Percentiles rank a stretch among this genome's conserved stretches.
Evolutionary conservation across 1,140 invertebrate species (phyloP).

Genomic region (Drosophila guanche): DNA sequence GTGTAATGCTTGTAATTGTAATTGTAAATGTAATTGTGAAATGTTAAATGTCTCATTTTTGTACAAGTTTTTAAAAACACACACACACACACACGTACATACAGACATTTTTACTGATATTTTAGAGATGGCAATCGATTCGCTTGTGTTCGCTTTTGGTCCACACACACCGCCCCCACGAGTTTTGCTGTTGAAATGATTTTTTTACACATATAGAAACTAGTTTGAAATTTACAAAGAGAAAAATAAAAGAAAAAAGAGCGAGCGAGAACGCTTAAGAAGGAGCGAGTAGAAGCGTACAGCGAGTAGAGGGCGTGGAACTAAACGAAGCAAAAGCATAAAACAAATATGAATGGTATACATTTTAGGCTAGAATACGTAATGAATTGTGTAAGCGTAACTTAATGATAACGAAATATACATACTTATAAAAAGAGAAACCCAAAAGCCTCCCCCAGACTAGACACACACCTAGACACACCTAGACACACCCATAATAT

Average conservation of each 20-base stretch:
- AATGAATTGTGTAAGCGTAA: slow-evolving; percentile 78
- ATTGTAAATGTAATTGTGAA: slow-evolving; percentile 66
- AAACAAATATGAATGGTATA: slow-evolving; percentile 62
- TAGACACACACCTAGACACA: slow-evolving; percentile 11
- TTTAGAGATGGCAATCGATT: slow-evolving; percentile 48
- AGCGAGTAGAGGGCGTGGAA: too few relatives aligned
- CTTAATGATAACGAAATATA: slow-evolving; percentile 79
- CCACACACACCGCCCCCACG: slow-evolving; percentile 59
- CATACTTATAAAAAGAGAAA: slow-evolving; percentile 47
- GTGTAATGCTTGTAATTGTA: slow-evolving; percentile 78
- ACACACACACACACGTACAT: slow-evolving; percentile 28
- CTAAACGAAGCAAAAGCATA: slow-evolving; percentile 31
- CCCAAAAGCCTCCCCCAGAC: too few relatives aligned
- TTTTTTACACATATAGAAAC: slow-evolving; percentile 51
- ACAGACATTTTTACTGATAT: slow-evolving; percentile 56
- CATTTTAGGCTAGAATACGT: slow-evolving; percentile 80
- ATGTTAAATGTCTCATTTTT: slow-evolving; percentile 50
- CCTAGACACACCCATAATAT: slow-evolving; percentile 20
- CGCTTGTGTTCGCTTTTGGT: slow-evolving; percentile 61
- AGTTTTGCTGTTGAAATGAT: slow-evolving; percentile 65
- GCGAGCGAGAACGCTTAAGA: too few relatives aligned
- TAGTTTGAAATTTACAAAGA: slow-evolving; percentile 73
- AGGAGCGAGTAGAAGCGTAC: neutral
- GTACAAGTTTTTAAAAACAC: slow-evolving; percentile 20
- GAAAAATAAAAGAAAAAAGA: too few relatives aligned